Evolutionary conservation across 2,888 invertebrate genomes (phyloP).

Genomic region (Tipula helvola): DNA sequence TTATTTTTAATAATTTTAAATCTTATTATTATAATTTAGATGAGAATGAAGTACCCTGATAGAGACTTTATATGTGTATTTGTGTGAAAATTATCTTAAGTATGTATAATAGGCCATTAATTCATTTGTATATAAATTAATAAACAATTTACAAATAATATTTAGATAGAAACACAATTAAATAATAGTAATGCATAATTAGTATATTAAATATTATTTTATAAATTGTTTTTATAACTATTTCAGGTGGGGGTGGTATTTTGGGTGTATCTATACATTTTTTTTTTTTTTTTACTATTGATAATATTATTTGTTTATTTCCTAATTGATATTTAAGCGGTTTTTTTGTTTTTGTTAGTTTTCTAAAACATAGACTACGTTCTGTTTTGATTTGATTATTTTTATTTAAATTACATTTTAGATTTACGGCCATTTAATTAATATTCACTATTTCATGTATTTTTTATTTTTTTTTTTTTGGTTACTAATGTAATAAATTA

Average conservation of each 20-base stretch:
- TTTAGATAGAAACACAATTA: background rate
- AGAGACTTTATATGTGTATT: background rate
- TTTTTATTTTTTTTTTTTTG: background rate
- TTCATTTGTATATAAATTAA: background rate
- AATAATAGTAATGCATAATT: background rate
- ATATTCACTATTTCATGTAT: conserved; percentile 8
- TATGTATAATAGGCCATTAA: background rate
- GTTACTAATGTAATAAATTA: no score
- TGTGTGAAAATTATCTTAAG: background rate
- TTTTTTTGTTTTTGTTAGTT: background rate
- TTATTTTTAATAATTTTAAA: background rate
- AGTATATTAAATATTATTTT: background rate
- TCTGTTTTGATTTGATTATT: background rate
- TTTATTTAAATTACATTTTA: background rate
- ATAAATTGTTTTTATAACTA: background rate
- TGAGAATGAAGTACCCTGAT: background rate
- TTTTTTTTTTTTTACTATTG: background rate
- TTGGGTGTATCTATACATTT: background rate
- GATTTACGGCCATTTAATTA: background rate
- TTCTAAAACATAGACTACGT: background rate
- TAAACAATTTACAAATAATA: background rate
- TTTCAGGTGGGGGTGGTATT: background rate
- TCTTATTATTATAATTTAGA: background rate
- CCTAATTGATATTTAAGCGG: background rate
- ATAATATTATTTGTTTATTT: background rate